Base-by-base conservation (phyloP, 2,113 vertebrate genomes). In the Cavia porcellus region DNA sequence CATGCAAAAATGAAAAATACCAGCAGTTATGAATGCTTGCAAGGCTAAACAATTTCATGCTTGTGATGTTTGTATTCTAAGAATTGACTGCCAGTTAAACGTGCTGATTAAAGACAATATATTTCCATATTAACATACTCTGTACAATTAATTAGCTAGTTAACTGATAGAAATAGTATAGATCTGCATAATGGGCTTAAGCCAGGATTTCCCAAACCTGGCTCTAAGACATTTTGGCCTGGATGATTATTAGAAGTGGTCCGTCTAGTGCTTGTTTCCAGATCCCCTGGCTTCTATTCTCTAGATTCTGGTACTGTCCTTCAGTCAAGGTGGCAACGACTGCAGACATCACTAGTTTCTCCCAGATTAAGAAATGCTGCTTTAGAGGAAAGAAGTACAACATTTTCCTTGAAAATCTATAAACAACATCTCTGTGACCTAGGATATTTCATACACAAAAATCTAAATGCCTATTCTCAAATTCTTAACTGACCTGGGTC, bases 161-260 rank as follows among this genome's bases (percentile, higher is more conserved):
- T 12, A 8, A 38, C 50, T 22, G 64, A 4, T 50, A 75, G 64
- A 55, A 3, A 15, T 1, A 32, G 13, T 79, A 24, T 9, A 13
- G 57, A 72, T 55, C 52, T 17, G 64, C n/a, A 86, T 83, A 80
- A 42, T 35, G 77, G 45, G 8, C 50, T 81, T 28, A 14, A 14
- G 19, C 10, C 74, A 55, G 35, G 3, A 20, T 52, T 77, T 92
- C 45, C 47, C 32, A 47, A 9, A 11, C 4, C 52, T 13, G 45
- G 22, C 3, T 19, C 10, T 1, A 0, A 8, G 45, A 45, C 45
- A 15, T 77, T 7, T 25, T 7, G 28, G 42, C 4, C 3, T 22
- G 66, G 17, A 7, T 28, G 24, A n/a, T 17, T 52, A 5, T 8
- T 28, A 19, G 1, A 1, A 1, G 4, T 19, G 17, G 13, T 3